A percentile compares a stretch with the other conserved stretches of the same genome.
phyloP scores from a whole-genome alignment of 2,888 invertebrate genomes.

The Poecilobothrus nobilitatus region DNA sequence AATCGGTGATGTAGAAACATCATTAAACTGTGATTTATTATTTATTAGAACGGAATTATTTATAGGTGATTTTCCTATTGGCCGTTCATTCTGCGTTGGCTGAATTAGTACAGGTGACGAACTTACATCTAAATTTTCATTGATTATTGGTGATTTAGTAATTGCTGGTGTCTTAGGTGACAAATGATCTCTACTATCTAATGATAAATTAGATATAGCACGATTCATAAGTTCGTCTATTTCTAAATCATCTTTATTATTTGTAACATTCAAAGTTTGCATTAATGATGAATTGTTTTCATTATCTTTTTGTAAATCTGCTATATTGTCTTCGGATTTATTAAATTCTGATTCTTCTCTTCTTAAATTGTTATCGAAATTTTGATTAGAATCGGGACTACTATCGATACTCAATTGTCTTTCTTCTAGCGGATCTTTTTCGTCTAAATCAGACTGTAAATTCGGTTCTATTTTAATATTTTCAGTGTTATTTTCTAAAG shows the following conservation, averaged over 20 bases:
- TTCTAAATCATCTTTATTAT: slow-evolving; percentile 41
- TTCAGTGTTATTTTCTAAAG: neutral
- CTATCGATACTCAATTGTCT: slow-evolving; percentile 34
- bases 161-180: slow-evolving; percentile 30
- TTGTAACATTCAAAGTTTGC: slow-evolving; percentile 25
- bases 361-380: slow-evolving; percentile 27
- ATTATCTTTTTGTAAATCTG: slow-evolving; percentile 32
- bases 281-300: slow-evolving; percentile 22
- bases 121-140: slow-evolving; percentile 14
- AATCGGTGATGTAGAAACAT: slow-evolving; percentile 43
- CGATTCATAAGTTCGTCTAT: slow-evolving; percentile 44
- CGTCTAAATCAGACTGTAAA: neutral
- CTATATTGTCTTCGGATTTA: slow-evolving; percentile 31
- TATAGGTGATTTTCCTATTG: slow-evolving; percentile 18
- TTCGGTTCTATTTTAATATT: neutral
- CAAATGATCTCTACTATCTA: slow-evolving; percentile 41
- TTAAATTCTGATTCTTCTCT: slow-evolving; percentile 24
- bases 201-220: slow-evolving; percentile 42
- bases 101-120: slow-evolving; percentile 12
- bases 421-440: neutral
- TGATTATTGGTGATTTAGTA: slow-evolving; percentile 25
- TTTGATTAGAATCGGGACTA: slow-evolving; percentile 38
- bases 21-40: slow-evolving; percentile 38
- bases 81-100: slow-evolving; percentile 21
- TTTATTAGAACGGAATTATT: slow-evolving; percentile 19